phyloP scores from a whole-genome alignment of 1,140 invertebrate species.

The Batillaria attramentaria region DNA sequence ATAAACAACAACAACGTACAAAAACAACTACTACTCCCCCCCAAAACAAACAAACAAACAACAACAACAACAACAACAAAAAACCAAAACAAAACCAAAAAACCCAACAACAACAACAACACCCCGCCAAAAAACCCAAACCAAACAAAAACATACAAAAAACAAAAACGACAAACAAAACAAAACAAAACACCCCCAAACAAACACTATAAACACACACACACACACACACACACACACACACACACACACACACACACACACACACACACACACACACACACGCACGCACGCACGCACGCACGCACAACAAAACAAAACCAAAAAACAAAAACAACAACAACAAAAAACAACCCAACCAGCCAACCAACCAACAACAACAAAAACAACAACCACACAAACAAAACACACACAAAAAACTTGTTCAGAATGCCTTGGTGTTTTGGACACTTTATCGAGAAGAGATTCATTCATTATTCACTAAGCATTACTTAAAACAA shows the following conservation, averaged over 20 bases:
- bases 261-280: constrained; percentile 12
- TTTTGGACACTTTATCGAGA: too few species aligned
- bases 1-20: too few species aligned
- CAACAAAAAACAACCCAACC: too few species aligned
- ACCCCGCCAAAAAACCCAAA: too few species aligned
- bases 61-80: too few species aligned
- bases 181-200: not conserved
- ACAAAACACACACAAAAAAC: constrained; percentile 84
- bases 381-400: not conserved
- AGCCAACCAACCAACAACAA: not conserved
- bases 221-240: not conserved
- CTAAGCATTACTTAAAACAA: too few species aligned
- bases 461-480: too few species aligned
- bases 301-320: not conserved
- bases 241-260: constrained; percentile 10
- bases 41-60: too few species aligned
- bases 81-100: too few species aligned
- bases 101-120: too few species aligned
- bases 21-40: too few species aligned
- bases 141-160: not conserved
- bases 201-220: not conserved
- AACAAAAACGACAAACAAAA: not conserved
- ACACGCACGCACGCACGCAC: not conserved
- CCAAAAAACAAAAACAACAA: not conserved
- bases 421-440: too few species aligned